Conservation (phyloP, 2,888 invertebrate species). For the Platycheirus albimanus region DNA sequence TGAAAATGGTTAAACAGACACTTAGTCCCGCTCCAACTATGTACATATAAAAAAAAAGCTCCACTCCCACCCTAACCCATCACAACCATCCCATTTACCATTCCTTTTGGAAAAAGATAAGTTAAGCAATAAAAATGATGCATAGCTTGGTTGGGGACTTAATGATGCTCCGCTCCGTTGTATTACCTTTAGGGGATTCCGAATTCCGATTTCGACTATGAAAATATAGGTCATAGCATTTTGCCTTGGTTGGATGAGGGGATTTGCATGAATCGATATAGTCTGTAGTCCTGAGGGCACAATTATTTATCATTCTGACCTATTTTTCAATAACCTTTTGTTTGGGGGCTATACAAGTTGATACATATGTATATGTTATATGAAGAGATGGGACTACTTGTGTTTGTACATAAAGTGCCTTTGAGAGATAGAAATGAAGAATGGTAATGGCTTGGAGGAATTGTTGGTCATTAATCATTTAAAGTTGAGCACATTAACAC, state of each 20-base stretch:
- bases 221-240: conserved; percentile 49
- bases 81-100: background rate
- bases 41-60: no score
- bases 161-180: conserved; percentile 57
- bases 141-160: conserved; percentile 49
- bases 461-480: conserved; percentile 35
- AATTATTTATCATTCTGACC: conserved; percentile 65
- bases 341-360: background rate
- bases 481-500: conserved; percentile 34
- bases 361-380: no score
- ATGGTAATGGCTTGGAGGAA: conserved; percentile 15
- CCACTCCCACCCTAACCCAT: no score
- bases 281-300: conserved; percentile 47
- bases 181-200: conserved; percentile 37
- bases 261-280: conserved; percentile 36
- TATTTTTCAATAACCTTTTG: conserved; percentile 60
- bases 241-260: conserved; percentile 7
- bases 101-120: conserved; percentile 25
- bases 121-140: conserved; percentile 71
- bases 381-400: background rate
- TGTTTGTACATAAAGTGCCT: background rate
- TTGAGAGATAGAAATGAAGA: conserved; percentile 8
- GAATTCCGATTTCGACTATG: background rate
- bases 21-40: background rate
- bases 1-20: conserved; percentile 36